phyloP scores from a whole-genome alignment of 2,113 vertebrate genomes.

The Camelus bactrianus region DNA sequence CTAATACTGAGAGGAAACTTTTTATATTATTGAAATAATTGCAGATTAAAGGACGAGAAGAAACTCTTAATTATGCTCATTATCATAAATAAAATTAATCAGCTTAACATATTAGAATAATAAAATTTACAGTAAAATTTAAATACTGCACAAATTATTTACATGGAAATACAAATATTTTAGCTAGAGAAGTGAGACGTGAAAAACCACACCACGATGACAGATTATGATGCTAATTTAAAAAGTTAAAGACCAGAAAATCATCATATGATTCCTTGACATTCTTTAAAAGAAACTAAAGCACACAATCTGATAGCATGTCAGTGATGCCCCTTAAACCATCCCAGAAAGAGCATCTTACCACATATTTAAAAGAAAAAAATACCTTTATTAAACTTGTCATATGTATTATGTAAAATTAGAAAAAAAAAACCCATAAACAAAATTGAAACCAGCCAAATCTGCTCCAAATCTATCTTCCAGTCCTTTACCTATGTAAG shows the following conservation, averaged over 20 bases:
- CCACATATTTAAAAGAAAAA: background rate
- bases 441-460: background rate
- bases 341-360: background rate
- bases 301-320: background rate
- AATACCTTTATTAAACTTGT: background rate
- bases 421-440: background rate
- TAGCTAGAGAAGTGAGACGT: background rate
- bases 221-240: background rate
- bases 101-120: background rate
- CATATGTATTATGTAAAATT: background rate
- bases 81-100: slow-evolving; percentile 32
- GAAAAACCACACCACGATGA: background rate
- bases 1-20: slow-evolving; percentile 33
- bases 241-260: slow-evolving; percentile 19
- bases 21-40: slow-evolving; percentile 54
- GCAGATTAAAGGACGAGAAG: background rate
- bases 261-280: background rate
- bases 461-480: background rate
- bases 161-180: slow-evolving; percentile 19
- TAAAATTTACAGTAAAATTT: background rate
- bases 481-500: background rate
- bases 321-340: background rate
- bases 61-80: background rate
- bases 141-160: background rate
- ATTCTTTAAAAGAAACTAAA: background rate